Evolutionary conservation across 1,140 invertebrate species (phyloP).

Genomic region (Drosophila oshimai): DNA sequence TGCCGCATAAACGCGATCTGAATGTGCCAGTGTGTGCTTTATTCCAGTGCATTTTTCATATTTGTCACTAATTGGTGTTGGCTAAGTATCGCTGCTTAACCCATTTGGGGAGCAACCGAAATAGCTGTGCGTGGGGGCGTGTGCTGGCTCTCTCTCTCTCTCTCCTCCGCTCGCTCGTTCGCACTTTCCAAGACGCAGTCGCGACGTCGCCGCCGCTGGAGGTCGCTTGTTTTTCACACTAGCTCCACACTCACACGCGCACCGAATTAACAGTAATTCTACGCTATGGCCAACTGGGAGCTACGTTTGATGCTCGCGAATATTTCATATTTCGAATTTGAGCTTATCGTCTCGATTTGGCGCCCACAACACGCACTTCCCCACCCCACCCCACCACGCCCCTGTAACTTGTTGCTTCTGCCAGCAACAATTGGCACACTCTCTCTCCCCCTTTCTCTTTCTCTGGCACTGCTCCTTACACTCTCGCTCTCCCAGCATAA

Average conservation of each 20-base stretch:
- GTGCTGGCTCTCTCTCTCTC: conserved; percentile 26
- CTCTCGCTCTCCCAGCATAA: conserved; percentile 21
- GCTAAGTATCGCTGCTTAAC: conserved; percentile 45
- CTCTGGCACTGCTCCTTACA: conserved; percentile 4
- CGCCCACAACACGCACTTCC: conserved; percentile 37
- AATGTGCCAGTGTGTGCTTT: conserved; percentile 5
- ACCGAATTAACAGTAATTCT: conserved; percentile 38
- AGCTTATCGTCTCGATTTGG: conserved; percentile 48
- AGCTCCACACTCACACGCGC: conserved; percentile 45
- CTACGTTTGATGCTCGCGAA: conserved; percentile 49
- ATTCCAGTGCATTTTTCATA: conserved; percentile 59
- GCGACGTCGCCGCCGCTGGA: conserved; percentile 60
- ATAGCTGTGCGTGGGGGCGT: conserved; percentile 67
- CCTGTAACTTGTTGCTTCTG: conserved; percentile 64
- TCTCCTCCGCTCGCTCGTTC: too few relatives aligned
- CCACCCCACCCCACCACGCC: background rate
- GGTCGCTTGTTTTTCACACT: conserved; percentile 76
- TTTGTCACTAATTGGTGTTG: conserved; percentile 74
- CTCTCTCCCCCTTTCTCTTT: conserved; percentile 23
- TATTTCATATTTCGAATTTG: conserved; percentile 57
- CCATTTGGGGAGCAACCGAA: conserved; percentile 41
- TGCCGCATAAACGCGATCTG: conserved; percentile 26
- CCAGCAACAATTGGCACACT: conserved; percentile 55
- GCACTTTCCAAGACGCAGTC: conserved; percentile 60
- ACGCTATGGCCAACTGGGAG: conserved; percentile 54